Evolutionary conservation across 1,140 invertebrate species (phyloP).

Genomic region (Pachyrhynchus sulphureomaculatus): DNA sequence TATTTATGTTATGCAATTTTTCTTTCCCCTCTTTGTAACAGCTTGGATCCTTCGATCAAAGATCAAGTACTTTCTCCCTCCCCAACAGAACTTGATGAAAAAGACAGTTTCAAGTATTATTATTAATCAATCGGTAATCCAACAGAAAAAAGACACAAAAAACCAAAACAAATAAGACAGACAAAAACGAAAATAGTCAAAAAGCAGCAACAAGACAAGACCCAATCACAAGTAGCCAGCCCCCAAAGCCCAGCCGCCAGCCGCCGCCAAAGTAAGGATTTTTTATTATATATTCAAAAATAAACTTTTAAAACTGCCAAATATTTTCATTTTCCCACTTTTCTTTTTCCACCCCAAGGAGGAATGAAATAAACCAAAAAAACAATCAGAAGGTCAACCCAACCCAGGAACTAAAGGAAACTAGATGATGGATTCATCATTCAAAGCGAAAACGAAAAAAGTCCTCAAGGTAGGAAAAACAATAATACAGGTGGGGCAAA

Average conservation of each 20-base stretch:
- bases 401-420: conserved; percentile 50
- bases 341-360: background rate
- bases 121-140: conserved; percentile 38
- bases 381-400: too few relatives aligned
- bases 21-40: conserved; percentile 54
- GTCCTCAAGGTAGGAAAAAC: conserved; percentile 70
- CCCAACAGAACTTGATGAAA: conserved; percentile 69
- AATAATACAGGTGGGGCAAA: conserved; percentile 69
- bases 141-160: conserved; percentile 23
- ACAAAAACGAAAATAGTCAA: conserved; percentile 43
- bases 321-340: conserved; percentile 56
- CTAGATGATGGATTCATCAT: conserved; percentile 71
- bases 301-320: too few relatives aligned
- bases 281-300: too few relatives aligned
- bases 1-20: too few relatives aligned
- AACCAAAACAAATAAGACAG: conserved; percentile 45
- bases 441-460: conserved; percentile 66
- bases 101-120: conserved; percentile 63
- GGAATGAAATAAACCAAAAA: too few relatives aligned
- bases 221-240: conserved; percentile 1
- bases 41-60: conserved; percentile 68
- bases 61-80: conserved; percentile 67
- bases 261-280: too few relatives aligned
- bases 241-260: conserved; percentile 55
- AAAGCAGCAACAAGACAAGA: too few relatives aligned